Percentiles rank a stretch among this genome's conserved stretches.
Evolutionary conservation across 2,888 invertebrate species (phyloP).

Genomic region (Tachina grossa): DNA sequence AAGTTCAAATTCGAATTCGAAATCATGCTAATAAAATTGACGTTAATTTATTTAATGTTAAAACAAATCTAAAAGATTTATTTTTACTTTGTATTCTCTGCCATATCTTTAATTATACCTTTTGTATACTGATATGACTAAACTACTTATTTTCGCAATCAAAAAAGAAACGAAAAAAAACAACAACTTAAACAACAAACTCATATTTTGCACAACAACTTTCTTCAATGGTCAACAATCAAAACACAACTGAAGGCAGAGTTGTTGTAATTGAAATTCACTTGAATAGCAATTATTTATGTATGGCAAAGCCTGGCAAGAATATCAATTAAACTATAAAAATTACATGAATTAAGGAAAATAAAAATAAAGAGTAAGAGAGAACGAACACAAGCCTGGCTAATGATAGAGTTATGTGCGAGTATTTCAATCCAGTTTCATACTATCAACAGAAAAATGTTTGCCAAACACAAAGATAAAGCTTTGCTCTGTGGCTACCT

Average conservation of each 20-base stretch:
- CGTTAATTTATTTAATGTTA: too few relatives aligned
- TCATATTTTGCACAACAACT: slow-evolving; percentile 16
- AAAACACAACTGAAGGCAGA: slow-evolving; percentile 16
- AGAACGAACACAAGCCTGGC: background rate
- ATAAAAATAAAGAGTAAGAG: background rate
- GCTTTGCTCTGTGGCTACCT: slow-evolving; percentile 7
- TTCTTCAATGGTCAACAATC: slow-evolving; percentile 27
- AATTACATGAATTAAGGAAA: slow-evolving; percentile 20
- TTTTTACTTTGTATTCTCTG: background rate
- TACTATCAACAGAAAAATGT: slow-evolving; percentile 14
- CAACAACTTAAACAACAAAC: background rate
- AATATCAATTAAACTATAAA: slow-evolving; percentile 37
- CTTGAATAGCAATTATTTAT: slow-evolving; percentile 3
- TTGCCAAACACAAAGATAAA: background rate
- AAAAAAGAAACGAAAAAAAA: background rate
- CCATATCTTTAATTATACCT: background rate
- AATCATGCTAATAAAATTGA: too few relatives aligned
- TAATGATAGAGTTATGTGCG: background rate
- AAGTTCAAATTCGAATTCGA: too few relatives aligned
- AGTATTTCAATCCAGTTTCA: slow-evolving; percentile 31
- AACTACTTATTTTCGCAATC: background rate
- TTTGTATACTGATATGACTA: background rate
- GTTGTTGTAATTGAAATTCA: slow-evolving; percentile 7
- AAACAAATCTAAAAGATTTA: too few relatives aligned
- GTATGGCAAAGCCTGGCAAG: slow-evolving; percentile 15